Percentiles rank a stretch among this genome's conserved stretches.
phyloP scores from a whole-genome alignment of 2,797 vertebrate species.

The Acestrorhynchus altus region DNA sequence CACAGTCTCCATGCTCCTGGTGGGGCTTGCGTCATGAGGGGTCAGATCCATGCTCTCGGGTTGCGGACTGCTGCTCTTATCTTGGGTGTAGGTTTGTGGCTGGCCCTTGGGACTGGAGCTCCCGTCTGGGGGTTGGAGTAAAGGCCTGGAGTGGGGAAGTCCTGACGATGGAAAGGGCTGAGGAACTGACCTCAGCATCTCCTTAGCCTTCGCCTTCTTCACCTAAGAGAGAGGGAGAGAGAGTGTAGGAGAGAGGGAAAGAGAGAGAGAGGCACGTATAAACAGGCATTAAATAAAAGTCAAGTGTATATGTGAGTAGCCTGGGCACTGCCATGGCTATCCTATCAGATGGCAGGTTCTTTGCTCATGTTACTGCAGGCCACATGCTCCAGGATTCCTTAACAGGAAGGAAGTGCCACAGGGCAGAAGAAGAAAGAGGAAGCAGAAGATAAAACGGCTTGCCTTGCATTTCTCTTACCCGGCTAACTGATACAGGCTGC shows the following conservation, averaged over 20 bases:
- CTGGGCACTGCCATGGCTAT: neutral
- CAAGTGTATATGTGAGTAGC: neutral
- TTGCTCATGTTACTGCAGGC: slow-evolving; percentile 45
- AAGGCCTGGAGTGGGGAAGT: slow-evolving; percentile 61
- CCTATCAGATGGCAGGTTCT: slow-evolving; percentile 19
- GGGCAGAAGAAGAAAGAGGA: slow-evolving; percentile 19
- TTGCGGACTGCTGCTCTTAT: neutral
- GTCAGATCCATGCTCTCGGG: slow-evolving; percentile 71
- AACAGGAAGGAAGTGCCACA: slow-evolving; percentile 8
- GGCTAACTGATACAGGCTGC: slow-evolving; percentile 68
- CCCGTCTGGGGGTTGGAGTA: slow-evolving; percentile 61
- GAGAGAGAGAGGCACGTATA: slow-evolving; percentile 37
- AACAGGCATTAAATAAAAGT: neutral
- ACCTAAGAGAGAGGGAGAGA: slow-evolving; percentile 69
- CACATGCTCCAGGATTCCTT: slow-evolving; percentile 48
- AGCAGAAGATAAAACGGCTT: neutral
- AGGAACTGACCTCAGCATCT: slow-evolving; percentile 57
- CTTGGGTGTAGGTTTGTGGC: slow-evolving; percentile 20
- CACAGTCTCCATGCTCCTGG: slow-evolving; percentile 68
- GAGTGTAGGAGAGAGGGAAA: slow-evolving; percentile 1
- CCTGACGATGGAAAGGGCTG: slow-evolving; percentile 67
- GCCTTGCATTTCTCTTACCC: slow-evolving; percentile 68
- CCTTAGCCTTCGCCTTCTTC: slow-evolving; percentile 70
- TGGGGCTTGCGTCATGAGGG: slow-evolving; percentile 58
- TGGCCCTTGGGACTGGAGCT: slow-evolving; percentile 59